phyloP scores from a whole-genome alignment of 2,113 vertebrate species.

The Irena cyanogastra region DNA sequence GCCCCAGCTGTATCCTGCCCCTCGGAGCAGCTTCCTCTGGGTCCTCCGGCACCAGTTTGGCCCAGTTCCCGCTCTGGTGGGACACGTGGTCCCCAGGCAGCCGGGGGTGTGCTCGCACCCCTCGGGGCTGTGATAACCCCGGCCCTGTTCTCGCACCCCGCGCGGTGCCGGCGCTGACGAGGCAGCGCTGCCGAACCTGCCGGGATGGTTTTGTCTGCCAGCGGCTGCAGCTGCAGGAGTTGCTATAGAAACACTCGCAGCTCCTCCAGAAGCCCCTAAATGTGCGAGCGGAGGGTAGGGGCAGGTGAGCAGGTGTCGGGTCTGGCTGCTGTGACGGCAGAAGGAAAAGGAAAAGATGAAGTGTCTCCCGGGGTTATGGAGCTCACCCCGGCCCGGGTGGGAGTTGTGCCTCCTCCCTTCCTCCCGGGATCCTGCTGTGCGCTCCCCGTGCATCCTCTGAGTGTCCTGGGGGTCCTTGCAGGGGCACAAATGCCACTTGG shows the following conservation, averaged over 20 bases:
- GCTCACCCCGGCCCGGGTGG: rapidly evolving
- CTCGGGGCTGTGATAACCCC: neutral
- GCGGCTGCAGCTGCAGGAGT: neutral
- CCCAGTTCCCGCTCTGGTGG: rapidly evolving
- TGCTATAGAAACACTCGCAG: constrained; percentile 38
- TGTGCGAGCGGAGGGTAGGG: neutral
- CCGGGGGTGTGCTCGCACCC: neutral
- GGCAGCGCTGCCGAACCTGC: neutral
- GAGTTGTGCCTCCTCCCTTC: rapidly evolving
- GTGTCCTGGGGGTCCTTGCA: rapidly evolving
- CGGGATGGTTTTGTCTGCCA: neutral
- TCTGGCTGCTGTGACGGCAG: neutral
- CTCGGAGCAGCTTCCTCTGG: neutral
- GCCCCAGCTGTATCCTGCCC: neutral
- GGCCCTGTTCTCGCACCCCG: rapidly evolving
- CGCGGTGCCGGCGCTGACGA: neutral
- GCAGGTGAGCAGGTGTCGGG: neutral
- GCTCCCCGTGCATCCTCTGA: rapidly evolving
- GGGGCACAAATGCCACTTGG: neutral
- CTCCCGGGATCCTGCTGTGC: neutral
- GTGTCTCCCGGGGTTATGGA: rapidly evolving
- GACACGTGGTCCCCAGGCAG: rapidly evolving
- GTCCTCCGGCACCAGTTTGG: neutral
- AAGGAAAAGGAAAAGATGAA: neutral
- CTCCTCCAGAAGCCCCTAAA: neutral